Evolutionary conservation across 2,797 vertebrate genomes (phyloP), one percentile per base, ranked within the genome.

Genomic region (Xenentodon cancila): DNA sequence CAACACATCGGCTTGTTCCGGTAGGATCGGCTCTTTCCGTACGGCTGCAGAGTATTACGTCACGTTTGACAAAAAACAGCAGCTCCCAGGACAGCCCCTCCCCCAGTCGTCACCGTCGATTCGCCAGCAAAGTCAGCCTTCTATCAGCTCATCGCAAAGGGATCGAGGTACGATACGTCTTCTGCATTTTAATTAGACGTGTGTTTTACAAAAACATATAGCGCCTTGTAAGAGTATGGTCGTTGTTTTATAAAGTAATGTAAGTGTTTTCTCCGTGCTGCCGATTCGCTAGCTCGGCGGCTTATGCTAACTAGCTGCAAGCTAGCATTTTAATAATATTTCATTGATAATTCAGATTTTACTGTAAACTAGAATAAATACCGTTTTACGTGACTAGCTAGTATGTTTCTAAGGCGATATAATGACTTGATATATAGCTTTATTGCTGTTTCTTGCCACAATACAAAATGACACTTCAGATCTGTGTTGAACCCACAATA

Each of bases 151-250:
- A 43, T 59, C 3, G 1, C 22, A 43, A 71, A 65, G 19, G 49
- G 0, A 40, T 16, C 8, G 27, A 81, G 80, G 86, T 88, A 81
- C 16, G 66, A 21, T 5, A 32, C 1, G 15, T 11, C 7, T 22
- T 51, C 27, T 27, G 25, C 6, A 8, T n/a, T 51, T n/a, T 16
- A 25, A 30, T 11, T 11, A 12, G 3, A 11, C 11, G 30, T 8
- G 9, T 20, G 12, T 20, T 11, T 20, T 20, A 47, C 19, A 9
- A 9, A 5, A 21, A 21, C 12, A 4, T 12, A 12, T 18, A 11
- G 45, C 7, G 20, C 12, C 9, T 1, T 9, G 9, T 47, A 4
- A 11, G 19, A 47, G 9, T n/a, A 20, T 19, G 7, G 7, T 51
- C 11, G 49, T 30, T 30, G 25, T 30, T 27, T 46, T 20, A 3